These are phyloP conservation scores for Falco biarmicus DNA, from an alignment of 2,797 vertebrate genomes.

Conservation along the genomic window DNA sequence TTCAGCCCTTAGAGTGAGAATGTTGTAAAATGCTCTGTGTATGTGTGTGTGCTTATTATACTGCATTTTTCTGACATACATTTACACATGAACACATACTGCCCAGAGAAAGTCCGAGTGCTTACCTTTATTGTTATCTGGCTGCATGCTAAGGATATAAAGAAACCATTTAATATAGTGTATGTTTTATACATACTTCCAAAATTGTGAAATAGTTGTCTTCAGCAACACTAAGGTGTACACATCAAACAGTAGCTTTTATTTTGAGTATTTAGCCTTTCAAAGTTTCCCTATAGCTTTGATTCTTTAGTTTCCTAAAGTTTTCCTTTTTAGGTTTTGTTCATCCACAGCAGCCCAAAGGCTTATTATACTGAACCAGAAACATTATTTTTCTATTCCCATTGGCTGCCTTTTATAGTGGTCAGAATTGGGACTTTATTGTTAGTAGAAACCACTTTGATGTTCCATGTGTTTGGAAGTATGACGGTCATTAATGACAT, in stretches of 20 bases:
- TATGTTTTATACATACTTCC: neutral
- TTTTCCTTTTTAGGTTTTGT: neutral
- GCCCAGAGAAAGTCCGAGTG: neutral
- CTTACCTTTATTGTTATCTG: neutral
- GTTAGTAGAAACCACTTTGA: neutral
- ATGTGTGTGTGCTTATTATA: neutral
- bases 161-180: neutral
- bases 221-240: neutral
- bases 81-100: neutral
- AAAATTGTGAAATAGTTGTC: neutral
- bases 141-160: neutral
- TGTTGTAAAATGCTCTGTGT: conserved; percentile 2
- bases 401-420: neutral
- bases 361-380: neutral
- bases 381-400: neutral
- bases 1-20: neutral
- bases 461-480: neutral
- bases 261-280: neutral
- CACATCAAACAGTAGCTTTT: neutral
- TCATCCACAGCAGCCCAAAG: neutral
- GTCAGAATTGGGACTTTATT: neutral
- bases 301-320: neutral
- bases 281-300: neutral
- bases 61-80: neutral
- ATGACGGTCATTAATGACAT: neutral